A percentile compares a stretch with the other conserved stretches of the same genome.
Evolutionary conservation across 2,888 invertebrate species (phyloP).

Genomic region (Cinara cedri): DNA sequence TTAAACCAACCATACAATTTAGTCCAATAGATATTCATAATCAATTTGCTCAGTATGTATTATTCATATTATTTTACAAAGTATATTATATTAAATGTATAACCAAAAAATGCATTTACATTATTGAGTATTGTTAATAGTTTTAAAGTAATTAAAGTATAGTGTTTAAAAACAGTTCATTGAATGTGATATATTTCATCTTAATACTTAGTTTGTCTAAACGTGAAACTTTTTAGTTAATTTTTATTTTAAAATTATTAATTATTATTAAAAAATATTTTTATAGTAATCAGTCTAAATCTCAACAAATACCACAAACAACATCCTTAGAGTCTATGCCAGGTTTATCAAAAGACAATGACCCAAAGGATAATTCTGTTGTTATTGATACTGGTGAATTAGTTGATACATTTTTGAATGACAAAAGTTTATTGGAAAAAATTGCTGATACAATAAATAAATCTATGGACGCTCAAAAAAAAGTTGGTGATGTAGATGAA

Average conservation of each 20-base stretch:
- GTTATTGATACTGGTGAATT: slow-evolving; percentile 54
- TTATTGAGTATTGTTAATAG: no score
- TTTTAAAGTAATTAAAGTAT: no score
- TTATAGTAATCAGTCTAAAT: slow-evolving; percentile 25
- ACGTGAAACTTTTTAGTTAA: no score
- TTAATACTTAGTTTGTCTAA: no score
- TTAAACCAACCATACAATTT: not conserved
- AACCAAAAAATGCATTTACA: not conserved
- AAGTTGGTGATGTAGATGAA: slow-evolving; percentile 8
- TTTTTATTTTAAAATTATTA: no score
- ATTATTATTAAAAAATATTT: slow-evolving; percentile 5
- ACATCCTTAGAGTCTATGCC: slow-evolving; percentile 50
- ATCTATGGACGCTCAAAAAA: slow-evolving; percentile 34
- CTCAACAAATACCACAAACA: slow-evolving; percentile 34
- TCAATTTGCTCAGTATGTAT: slow-evolving; percentile 18
- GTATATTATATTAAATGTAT: not conserved
- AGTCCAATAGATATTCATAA: slow-evolving; percentile 12
- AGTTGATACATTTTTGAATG: slow-evolving; percentile 45
- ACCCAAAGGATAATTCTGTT: slow-evolving; percentile 25
- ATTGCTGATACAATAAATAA: slow-evolving; percentile 51
- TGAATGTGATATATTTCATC: no score
- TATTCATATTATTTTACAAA: not conserved
- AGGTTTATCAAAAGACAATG: slow-evolving; percentile 41
- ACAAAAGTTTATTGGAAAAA: slow-evolving; percentile 50
- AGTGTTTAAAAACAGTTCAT: no score